Conservation (phyloP, 2,888 invertebrate genomes). For the Schizotus pectinicornis region DNA sequence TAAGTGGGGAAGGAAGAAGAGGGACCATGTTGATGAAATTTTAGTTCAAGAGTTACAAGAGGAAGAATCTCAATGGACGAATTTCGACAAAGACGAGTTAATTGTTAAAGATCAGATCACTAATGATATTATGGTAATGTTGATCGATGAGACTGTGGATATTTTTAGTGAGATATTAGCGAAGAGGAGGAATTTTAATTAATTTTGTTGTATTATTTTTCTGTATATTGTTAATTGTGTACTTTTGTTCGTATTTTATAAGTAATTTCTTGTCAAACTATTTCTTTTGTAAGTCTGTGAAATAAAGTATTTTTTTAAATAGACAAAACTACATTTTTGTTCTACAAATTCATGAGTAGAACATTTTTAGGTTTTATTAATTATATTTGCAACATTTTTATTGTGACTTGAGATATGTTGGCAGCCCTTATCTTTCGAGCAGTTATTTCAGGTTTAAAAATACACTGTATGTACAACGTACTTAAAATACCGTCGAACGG, state of each 20-base stretch:
- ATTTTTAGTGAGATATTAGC: conserved; percentile 45
- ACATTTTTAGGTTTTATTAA: no score
- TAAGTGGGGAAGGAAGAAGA: conserved; percentile 68
- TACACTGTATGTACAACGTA: no score
- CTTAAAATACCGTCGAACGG: no score
- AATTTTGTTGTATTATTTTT: conserved; percentile 7
- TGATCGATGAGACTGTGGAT: conserved; percentile 60
- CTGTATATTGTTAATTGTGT: no score
- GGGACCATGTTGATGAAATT: conserved; percentile 75
- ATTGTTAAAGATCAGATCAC: conserved; percentile 69
- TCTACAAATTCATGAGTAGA: no score
- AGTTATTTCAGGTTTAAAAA: no score
- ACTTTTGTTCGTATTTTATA: background rate
- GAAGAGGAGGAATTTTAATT: conserved; percentile 33
- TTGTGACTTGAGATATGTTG: no score
- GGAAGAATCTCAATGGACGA: conserved; percentile 77
- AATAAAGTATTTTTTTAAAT: background rate
- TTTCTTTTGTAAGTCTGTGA: background rate
- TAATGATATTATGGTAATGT: conserved; percentile 63
- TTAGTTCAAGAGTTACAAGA: conserved; percentile 72
- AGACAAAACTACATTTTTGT: no score
- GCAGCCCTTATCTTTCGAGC: no score
- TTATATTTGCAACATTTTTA: no score
- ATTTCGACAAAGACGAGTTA: conserved; percentile 74
- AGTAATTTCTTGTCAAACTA: background rate